Evolutionary conservation across 1,140 invertebrate genomes (phyloP).

Genomic region (Phymorhynchus buccinoides): DNA sequence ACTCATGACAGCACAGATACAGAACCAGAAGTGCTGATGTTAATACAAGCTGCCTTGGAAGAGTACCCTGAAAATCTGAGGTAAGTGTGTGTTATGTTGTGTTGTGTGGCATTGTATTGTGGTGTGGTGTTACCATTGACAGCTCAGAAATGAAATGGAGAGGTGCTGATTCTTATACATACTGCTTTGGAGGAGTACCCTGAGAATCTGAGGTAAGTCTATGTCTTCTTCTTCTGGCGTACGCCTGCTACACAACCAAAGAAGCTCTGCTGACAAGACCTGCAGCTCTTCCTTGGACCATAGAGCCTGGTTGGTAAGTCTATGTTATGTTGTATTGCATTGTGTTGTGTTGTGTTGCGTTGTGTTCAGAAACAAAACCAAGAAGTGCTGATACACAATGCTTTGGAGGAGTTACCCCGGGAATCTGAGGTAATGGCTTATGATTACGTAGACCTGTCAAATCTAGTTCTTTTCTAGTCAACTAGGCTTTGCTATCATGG

Average conservation of each 20-base stretch:
- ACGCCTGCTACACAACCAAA: too few relatives aligned
- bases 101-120: too few relatives aligned
- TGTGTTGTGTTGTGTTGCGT: too few relatives aligned
- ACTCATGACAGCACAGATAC: conserved; percentile 82
- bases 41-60: conserved; percentile 83
- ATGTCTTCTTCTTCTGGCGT: too few relatives aligned
- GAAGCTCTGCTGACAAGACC: too few relatives aligned
- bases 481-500: too few relatives aligned
- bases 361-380: conserved; percentile 86
- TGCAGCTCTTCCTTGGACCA: too few relatives aligned
- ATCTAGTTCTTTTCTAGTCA: too few relatives aligned
- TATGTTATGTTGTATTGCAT: too few relatives aligned
- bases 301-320: too few relatives aligned
- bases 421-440: conserved; percentile 89
- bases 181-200: conserved; percentile 90
- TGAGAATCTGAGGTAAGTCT: conserved; percentile 84
- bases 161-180: conserved; percentile 84
- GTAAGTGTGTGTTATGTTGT: too few relatives aligned
- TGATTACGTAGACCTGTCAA: too few relatives aligned
- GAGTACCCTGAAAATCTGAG: conserved; percentile 94
- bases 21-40: conserved; percentile 85
- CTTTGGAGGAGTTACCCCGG: conserved; percentile 91
- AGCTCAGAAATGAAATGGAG: conserved; percentile 85
- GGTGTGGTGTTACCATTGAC: conserved; percentile 88
- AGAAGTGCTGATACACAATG: conserved; percentile 87